Percentiles rank a stretch among this genome's conserved stretches.
Evolutionary conservation across 2,113 vertebrate species (phyloP).

Genomic region (Struthio camelus): DNA sequence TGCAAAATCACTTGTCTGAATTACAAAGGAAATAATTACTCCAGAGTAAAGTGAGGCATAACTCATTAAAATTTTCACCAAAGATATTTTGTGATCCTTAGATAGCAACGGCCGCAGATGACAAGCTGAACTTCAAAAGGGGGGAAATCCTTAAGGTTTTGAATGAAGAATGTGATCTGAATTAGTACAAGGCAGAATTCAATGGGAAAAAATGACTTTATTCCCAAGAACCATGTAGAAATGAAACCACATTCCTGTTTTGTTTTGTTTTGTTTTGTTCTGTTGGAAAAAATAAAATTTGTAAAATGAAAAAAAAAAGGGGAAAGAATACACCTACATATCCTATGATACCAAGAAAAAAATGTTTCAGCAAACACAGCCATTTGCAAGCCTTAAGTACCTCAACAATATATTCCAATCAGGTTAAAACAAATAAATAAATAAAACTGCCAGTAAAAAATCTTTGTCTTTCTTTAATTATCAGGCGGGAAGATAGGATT

Average conservation of each 20-base stretch:
- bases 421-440: background rate
- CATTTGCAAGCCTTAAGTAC: background rate
- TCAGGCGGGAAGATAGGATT: background rate
- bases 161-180: slow-evolving; percentile 94
- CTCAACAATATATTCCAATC: background rate
- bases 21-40: background rate
- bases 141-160: slow-evolving; percentile 82
- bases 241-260: slow-evolving; percentile 99
- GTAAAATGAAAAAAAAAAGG: background rate
- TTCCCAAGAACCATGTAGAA: slow-evolving; percentile 99
- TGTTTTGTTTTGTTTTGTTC: too few species aligned
- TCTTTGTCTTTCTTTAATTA: background rate
- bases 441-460: background rate
- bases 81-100: background rate
- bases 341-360: background rate
- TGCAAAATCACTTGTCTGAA: background rate
- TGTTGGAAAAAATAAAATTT: too few species aligned
- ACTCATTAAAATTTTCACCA: background rate
- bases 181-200: slow-evolving; percentile 97
- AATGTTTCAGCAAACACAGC: background rate
- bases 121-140: background rate
- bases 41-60: background rate
- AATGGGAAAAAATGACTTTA: slow-evolving; percentile 95
- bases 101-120: background rate
- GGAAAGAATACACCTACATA: background rate